These are phyloP conservation scores for Channa argus DNA, from an alignment of 2,113 vertebrate genomes.

Conservation along the genomic window DNA sequence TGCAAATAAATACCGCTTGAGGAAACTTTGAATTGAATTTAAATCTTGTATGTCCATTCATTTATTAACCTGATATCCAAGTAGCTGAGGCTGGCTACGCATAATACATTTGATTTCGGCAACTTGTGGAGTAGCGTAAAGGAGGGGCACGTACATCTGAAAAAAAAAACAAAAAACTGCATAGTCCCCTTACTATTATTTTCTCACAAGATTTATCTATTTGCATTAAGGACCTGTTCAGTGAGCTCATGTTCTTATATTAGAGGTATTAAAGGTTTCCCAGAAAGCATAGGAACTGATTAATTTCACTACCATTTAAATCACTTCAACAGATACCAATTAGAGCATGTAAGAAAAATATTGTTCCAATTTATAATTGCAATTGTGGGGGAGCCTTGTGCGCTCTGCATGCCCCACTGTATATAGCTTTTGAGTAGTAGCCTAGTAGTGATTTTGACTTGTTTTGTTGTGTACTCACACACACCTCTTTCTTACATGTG, in stretches of 20 bases:
- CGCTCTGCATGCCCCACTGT: neutral
- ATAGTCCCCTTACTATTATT: neutral
- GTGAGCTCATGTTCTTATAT: constrained; percentile 26
- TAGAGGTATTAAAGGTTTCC: neutral
- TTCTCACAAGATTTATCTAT: neutral
- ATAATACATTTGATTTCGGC: constrained; percentile 10
- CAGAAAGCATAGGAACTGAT: constrained; percentile 25
- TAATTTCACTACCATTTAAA: constrained; percentile 39
- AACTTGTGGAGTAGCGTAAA: neutral
- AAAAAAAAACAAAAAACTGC: neutral
- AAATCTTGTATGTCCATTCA: constrained; percentile 1
- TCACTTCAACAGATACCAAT: constrained; percentile 37
- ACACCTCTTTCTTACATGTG: neutral
- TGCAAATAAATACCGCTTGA: constrained; percentile 11
- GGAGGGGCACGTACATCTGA: neutral
- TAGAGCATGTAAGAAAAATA: constrained; percentile 19
- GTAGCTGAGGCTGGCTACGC: neutral
- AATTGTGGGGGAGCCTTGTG: neutral
- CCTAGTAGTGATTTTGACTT: too few relatives aligned
- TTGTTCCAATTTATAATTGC: constrained; percentile 17
- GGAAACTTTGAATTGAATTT: constrained; percentile 16
- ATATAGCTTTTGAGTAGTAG: neutral
- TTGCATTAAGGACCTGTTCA: constrained; percentile 20
- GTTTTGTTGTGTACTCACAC: neutral
- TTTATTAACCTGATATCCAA: constrained; percentile 5